Conservation (phyloP, 2,888 invertebrate genomes). For the Cantharis lateralis region DNA sequence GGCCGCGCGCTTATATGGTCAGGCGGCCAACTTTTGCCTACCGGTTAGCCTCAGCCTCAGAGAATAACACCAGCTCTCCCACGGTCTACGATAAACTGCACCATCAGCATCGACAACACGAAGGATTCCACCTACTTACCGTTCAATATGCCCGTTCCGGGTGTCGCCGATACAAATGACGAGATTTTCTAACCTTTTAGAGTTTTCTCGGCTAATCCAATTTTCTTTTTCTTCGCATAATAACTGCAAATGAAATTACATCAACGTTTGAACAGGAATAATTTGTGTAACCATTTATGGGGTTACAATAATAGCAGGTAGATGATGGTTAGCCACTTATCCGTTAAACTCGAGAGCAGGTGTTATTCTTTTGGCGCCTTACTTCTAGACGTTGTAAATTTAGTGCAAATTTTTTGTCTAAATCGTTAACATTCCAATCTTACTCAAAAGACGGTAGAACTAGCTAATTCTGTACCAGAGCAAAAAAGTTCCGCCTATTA, state of each 20-base stretch:
- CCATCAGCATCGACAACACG: conserved; percentile 24
- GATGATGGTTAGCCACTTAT: neutral
- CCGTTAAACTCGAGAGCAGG: neutral
- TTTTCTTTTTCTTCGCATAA: neutral
- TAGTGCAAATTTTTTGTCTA: conserved; percentile 1
- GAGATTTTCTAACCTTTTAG: neutral
- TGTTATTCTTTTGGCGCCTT: conserved; percentile 4
- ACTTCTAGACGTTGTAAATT: conserved; percentile 1
- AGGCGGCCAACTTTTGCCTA: conserved; percentile 45
- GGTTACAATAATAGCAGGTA: neutral
- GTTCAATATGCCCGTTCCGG: conserved; percentile 27
- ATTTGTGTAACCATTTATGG: neutral
- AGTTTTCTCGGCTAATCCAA: neutral
- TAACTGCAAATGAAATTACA: neutral
- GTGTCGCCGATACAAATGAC: conserved; percentile 13
- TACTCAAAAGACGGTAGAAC: neutral
- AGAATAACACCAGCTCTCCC: conserved; percentile 27
- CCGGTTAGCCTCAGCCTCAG: conserved; percentile 29
- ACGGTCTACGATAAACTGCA: conserved; percentile 30
- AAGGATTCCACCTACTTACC: conserved; percentile 28
- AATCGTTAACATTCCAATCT: conserved; percentile 1
- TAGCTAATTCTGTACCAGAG: neutral
- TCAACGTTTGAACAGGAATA: neutral
- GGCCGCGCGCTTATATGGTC: conserved; percentile 51
- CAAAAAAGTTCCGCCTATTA: neutral